Conservation (phyloP, 2,888 invertebrate genomes). For the Poecilobothrus nobilitatus region DNA sequence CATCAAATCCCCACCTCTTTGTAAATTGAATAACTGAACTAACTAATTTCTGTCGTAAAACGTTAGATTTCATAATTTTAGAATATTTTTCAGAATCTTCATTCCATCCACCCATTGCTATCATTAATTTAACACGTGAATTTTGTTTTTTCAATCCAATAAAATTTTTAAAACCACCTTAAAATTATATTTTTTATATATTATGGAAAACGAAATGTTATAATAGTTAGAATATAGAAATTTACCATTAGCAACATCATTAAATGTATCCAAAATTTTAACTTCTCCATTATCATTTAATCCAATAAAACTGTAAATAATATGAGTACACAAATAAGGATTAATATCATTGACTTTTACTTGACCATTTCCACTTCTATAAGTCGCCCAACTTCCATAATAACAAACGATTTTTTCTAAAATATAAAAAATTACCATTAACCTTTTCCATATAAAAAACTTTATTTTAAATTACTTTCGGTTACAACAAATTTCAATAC, state of each 20-base stretch:
- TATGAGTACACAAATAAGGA: conserved; percentile 56
- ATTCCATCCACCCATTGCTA: conserved; percentile 53
- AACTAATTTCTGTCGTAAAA: conserved; percentile 43
- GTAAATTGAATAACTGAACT: conserved; percentile 46
- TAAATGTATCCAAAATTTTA: conserved; percentile 50
- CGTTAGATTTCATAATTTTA: conserved; percentile 31
- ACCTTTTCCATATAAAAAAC: too few relatives aligned
- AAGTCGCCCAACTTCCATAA: conserved; percentile 61
- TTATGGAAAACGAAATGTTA: neutral
- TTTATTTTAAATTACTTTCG: too few relatives aligned
- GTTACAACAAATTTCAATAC: too few relatives aligned
- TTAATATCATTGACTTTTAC: conserved; percentile 55
- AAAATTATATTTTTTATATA: neutral
- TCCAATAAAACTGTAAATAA: conserved; percentile 61
- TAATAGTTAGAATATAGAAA: too few relatives aligned
- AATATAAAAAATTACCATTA: conserved; percentile 13
- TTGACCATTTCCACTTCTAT: conserved; percentile 52
- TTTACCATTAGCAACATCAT: conserved; percentile 42
- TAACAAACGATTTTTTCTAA: conserved; percentile 57
- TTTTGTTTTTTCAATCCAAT: conserved; percentile 42
- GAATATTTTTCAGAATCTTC: conserved; percentile 48
- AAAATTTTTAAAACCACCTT: conserved; percentile 41
- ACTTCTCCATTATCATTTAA: conserved; percentile 46
- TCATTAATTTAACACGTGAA: conserved; percentile 42
- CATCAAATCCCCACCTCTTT: conserved; percentile 47